Evolutionary conservation across 64 coral and sea anemone species (phyloP).

Genomic region (Catalaphyllia jardinei): DNA sequence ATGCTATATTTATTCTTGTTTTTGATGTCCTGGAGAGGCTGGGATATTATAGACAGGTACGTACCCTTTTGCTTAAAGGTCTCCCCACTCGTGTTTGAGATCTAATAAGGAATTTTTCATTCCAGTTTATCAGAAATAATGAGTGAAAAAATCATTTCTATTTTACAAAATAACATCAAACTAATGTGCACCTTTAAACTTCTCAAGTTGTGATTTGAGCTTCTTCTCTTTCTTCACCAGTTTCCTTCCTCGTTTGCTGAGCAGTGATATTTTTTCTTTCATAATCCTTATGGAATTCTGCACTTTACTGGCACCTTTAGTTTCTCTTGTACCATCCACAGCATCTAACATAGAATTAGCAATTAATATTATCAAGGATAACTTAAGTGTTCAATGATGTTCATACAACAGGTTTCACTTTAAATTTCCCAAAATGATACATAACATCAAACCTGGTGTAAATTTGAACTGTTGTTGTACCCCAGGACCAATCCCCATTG

Average conservation of each 20-base stretch:
- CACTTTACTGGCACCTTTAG: conserved; percentile 45
- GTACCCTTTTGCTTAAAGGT: too few species aligned
- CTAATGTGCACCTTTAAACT: conserved; percentile 57
- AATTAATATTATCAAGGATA: neutral
- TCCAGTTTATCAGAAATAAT: neutral
- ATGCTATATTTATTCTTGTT: too few species aligned
- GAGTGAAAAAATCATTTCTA: neutral
- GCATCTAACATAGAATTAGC: conserved; percentile 39
- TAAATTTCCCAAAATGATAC: too few species aligned
- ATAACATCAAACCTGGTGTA: conserved; percentile 76
- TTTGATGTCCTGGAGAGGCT: too few species aligned
- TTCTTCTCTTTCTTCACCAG: conserved; percentile 80
- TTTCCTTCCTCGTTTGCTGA: conserved; percentile 79
- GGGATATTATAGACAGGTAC: too few species aligned
- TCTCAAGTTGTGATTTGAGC: conserved; percentile 45
- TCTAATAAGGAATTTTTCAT: too few species aligned
- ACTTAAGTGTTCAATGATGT: too few species aligned
- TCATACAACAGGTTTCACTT: neutral
- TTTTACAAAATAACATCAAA: too few species aligned
- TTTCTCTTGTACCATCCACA: conserved; percentile 41
- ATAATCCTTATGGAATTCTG: conserved; percentile 64
- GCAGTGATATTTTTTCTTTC: conserved; percentile 85
- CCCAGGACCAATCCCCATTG: conserved; percentile 87
- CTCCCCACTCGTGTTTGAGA: too few species aligned
- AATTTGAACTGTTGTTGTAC: conserved; percentile 95